Base-by-base conservation (phyloP, 2,113 vertebrate genomes). In the Cairina moschata region DNA sequence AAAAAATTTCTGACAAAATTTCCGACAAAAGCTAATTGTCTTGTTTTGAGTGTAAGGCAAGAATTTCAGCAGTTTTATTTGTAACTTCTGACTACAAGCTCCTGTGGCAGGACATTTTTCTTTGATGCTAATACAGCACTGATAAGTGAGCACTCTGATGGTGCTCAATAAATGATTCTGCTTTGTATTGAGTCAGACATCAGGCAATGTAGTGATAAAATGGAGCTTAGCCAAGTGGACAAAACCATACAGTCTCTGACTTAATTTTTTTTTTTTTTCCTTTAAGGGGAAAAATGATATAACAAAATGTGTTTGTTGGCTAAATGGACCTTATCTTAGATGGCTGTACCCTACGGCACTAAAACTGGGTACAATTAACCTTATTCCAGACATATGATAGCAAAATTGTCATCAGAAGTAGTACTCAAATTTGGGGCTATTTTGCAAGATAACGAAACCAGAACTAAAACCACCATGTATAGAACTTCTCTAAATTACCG, bases 251-350 rank as follows among this genome's bases (percentile, higher is more conserved):
- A 54, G 13, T 48, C n/a, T 80, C 68, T 88, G 59, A 94, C 55
- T 84, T 16, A 23, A 60, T 74, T 0, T 42, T 62, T 46, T 48
- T 46, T 62, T 48, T 60, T 55, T 84, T 82, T 20, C 13, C 8
- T 93, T 72, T 68, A 62, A 72, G 54, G 42, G 48, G 17, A 66
- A 92, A 83, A 91, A 52, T 4, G 26, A 18, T 75, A 20, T 28
- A 72, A 68, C 6, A 8, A 91, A 93, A 94, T 23, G 13, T 46
- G 29, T 86, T 77, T 91, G 14, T 92, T 89, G 48, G 50, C 26
- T 85, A 91, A 89, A 85, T 25, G 26, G 54, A 62, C 69, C 14
- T 95, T 87, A 87, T 87, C 80, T 95, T 62, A 32, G n/a, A 65
- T 56, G 32, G 32, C 32, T 82, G 22, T 29, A 66, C 72, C 63